These are phyloP conservation scores for Prenolepis imparis DNA, from an alignment of 2,888 invertebrate genomes.

Conservation along the genomic window DNA sequence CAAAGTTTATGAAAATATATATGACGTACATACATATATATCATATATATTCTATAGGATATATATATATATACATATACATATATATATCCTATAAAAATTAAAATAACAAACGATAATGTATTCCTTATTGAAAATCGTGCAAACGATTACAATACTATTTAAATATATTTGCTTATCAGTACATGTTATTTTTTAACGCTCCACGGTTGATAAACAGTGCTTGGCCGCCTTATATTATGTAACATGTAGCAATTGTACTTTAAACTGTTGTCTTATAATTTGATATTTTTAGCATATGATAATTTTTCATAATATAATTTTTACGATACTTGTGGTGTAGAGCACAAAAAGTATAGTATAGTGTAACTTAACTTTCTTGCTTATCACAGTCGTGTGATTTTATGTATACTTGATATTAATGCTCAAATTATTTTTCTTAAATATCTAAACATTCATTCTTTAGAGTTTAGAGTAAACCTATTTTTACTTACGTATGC, in stretches of 20 bases:
- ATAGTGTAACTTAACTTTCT: slow-evolving; percentile 47
- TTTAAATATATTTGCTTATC: slow-evolving; percentile 2
- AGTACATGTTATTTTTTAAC: background rate
- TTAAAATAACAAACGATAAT: background rate
- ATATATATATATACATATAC: too few relatives aligned
- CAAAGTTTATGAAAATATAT: background rate
- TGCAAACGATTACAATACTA: slow-evolving; percentile 21
- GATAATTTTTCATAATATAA: slow-evolving; percentile 6
- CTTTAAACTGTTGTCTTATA: background rate
- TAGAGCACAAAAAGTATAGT: slow-evolving; percentile 21
- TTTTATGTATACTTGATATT: slow-evolving; percentile 61
- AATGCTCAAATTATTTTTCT: slow-evolving; percentile 59
- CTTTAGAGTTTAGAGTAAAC: slow-evolving; percentile 56
- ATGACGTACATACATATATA: too few relatives aligned
- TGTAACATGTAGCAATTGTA: slow-evolving; percentile 8
- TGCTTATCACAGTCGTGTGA: slow-evolving; percentile 76
- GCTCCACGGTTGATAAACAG: background rate
- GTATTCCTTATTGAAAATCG: slow-evolving; percentile 9
- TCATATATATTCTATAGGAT: background rate
- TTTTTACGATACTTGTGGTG: background rate
- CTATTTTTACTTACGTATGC: slow-evolving; percentile 40
- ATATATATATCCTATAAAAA: background rate
- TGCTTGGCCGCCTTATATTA: background rate
- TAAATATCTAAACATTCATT: slow-evolving; percentile 49
- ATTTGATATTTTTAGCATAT: background rate